Evolutionary conservation across 2,888 invertebrate genomes (phyloP).

Genomic region (Pollenia griseotomentosa): DNA sequence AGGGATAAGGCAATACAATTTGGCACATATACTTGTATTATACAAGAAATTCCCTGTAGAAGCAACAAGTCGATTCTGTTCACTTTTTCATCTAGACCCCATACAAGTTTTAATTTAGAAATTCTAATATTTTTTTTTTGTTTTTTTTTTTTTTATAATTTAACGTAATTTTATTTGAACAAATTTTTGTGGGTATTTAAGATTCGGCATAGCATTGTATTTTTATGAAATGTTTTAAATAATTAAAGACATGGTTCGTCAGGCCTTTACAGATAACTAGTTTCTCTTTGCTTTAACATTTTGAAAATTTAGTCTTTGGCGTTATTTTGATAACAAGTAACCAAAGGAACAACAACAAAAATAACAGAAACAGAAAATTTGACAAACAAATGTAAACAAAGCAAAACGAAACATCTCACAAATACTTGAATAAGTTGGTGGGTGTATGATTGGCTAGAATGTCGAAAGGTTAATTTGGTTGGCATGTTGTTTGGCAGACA

Average conservation of each 20-base stretch:
- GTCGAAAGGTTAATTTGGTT: slow-evolving; percentile 20
- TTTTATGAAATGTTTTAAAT: background rate
- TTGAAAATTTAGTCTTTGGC: background rate
- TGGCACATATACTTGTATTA: too few species aligned
- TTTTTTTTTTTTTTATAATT: too few species aligned
- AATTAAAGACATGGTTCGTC: slow-evolving; percentile 8
- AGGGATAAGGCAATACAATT: too few species aligned
- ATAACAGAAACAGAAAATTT: background rate
- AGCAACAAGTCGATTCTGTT: too few species aligned
- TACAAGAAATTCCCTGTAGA: too few species aligned
- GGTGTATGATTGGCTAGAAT: background rate
- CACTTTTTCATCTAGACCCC: too few species aligned
- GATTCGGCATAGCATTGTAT: too few species aligned
- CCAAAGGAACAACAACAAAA: slow-evolving; percentile 5
- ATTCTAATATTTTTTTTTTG: too few species aligned
- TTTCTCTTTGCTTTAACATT: slow-evolving; percentile 7
- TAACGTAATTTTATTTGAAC: too few species aligned
- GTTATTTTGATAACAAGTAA: slow-evolving; percentile 16
- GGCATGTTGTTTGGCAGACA: background rate
- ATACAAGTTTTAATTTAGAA: too few species aligned
- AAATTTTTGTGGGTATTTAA: too few species aligned
- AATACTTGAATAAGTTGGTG: background rate
- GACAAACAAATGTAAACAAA: slow-evolving; percentile 23
- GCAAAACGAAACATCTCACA: background rate
- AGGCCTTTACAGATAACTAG: background rate